Percentiles rank a stretch among this genome's conserved stretches.
These are phyloP conservation scores for Plecotus auritus DNA, from an alignment of 2,113 vertebrate genomes.

Conservation along the genomic window DNA sequence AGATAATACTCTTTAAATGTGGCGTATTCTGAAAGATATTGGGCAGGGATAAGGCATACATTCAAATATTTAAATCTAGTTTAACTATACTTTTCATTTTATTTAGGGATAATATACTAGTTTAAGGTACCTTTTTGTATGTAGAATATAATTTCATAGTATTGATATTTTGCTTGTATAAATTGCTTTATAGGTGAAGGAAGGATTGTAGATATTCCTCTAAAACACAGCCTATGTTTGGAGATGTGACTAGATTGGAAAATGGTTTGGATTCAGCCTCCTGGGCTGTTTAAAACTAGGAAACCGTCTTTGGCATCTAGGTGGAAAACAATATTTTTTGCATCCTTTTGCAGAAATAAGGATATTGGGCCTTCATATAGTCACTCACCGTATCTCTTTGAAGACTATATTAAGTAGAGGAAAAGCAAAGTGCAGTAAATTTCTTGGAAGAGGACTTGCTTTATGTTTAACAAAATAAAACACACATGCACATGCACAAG, in stretches of 20 bases:
- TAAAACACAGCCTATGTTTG: background rate
- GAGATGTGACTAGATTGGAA: background rate
- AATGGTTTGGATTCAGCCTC: background rate
- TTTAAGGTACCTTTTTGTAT: background rate
- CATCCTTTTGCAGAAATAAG: background rate
- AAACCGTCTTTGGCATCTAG: background rate
- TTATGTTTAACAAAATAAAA: slow-evolving; percentile 6
- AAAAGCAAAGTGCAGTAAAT: background rate
- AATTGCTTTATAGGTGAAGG: background rate
- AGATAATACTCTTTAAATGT: background rate
- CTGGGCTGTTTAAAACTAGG: background rate
- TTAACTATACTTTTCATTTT: background rate
- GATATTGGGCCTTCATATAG: background rate
- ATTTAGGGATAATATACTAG: background rate
- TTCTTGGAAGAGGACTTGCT: background rate
- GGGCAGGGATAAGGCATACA: background rate
- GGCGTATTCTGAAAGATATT: background rate
- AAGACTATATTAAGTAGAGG: slow-evolving; percentile 20
- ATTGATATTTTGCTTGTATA: background rate
- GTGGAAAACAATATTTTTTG: background rate
- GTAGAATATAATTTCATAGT: background rate
- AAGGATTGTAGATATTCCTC: background rate
- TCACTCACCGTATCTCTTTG: slow-evolving; percentile 17
- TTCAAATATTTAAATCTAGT: background rate
- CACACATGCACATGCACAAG: background rate